Percentiles rank a stretch among this genome's conserved stretches.
Conservation (phyloP, 2,113 vertebrate genomes). For the Anseranas semipalmata region DNA sequence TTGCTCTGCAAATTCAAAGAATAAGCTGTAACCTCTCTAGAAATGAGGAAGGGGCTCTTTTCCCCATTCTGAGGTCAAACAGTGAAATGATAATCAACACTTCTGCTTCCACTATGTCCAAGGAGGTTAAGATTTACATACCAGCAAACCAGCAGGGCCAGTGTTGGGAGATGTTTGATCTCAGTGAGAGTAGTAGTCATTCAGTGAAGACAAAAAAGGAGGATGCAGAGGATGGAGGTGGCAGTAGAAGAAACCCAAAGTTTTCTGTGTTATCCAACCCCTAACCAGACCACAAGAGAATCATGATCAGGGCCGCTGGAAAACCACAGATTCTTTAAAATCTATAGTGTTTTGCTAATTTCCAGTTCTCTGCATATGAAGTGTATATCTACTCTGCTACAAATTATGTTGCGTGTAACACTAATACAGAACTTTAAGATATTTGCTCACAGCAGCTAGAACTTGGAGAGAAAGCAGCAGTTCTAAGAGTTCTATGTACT, state of each 20-base stretch:
- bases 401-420: not conserved
- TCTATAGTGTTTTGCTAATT: slow-evolving; percentile 59
- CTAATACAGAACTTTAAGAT: slow-evolving; percentile 43
- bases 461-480: slow-evolving; percentile 32
- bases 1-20: slow-evolving; percentile 34
- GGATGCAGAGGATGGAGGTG: slow-evolving; percentile 81
- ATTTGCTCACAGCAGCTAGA: slow-evolving; percentile 51
- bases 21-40: not conserved
- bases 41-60: slow-evolving; percentile 23
- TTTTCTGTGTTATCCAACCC: slow-evolving; percentile 81
- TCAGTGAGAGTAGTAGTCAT: slow-evolving; percentile 77
- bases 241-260: slow-evolving; percentile 80
- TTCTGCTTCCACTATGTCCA: slow-evolving; percentile 76
- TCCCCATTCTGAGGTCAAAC: slow-evolving; percentile 43
- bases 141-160: slow-evolving; percentile 78
- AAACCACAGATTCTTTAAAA: slow-evolving; percentile 74
- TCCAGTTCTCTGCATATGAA: slow-evolving; percentile 66
- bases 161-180: slow-evolving; percentile 80
- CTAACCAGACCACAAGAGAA: slow-evolving; percentile 83
- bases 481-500: slow-evolving; percentile 56
- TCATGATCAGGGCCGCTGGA: slow-evolving; percentile 79
- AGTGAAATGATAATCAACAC: slow-evolving; percentile 39
- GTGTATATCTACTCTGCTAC: slow-evolving; percentile 62
- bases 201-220: slow-evolving; percentile 84
- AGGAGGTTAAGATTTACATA: slow-evolving; percentile 79